A percentile compares a stretch with the other conserved stretches of the same genome.
Evolutionary conservation across 2,888 invertebrate species (phyloP).

Genomic region (Nomada ruficornis): DNA sequence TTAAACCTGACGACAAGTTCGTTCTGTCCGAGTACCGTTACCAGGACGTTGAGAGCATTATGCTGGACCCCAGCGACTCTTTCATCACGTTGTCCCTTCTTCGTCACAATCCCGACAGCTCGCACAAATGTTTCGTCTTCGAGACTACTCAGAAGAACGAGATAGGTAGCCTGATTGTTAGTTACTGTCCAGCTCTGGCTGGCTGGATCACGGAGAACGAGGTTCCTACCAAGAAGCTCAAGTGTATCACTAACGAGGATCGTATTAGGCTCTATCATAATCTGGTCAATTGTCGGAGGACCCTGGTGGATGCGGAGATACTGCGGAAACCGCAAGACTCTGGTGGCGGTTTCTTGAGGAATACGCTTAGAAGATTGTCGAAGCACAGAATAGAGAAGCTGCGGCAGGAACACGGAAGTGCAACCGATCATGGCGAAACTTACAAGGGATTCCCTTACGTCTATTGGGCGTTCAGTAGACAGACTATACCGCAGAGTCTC

Average conservation of each 20-base stretch:
- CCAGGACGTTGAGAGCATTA: slow-evolving; percentile 94
- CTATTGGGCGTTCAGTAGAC: slow-evolving; percentile 96
- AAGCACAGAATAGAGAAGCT: slow-evolving; percentile 93
- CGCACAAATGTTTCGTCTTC: slow-evolving; percentile 95
- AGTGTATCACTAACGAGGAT: slow-evolving; percentile 94
- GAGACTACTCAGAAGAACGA: slow-evolving; percentile 96
- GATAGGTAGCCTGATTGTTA: slow-evolving; percentile 96
- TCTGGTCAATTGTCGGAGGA: slow-evolving; percentile 92
- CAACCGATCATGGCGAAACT: slow-evolving; percentile 90
- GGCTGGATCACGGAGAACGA: slow-evolving; percentile 92
- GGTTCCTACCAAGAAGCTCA: slow-evolving; percentile 87
- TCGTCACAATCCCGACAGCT: slow-evolving; percentile 88
- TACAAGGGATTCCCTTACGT: slow-evolving; percentile 94
- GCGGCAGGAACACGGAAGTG: slow-evolving; percentile 88
- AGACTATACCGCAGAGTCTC: slow-evolving; percentile 92
- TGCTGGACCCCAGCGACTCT: slow-evolving; percentile 96
- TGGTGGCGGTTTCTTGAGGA: slow-evolving; percentile 94
- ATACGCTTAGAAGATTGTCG: slow-evolving; percentile 93
- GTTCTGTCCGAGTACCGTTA: slow-evolving; percentile 96
- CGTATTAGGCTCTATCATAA: slow-evolving; percentile 94
- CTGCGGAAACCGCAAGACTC: slow-evolving; percentile 93
- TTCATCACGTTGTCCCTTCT: slow-evolving; percentile 95
- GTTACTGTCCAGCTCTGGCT: slow-evolving; percentile 94
- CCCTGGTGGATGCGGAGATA: slow-evolving; percentile 92
- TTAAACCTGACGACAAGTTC: slow-evolving; percentile 96